Evolutionary conservation across 2,888 invertebrate genomes (phyloP).

Genomic region (Willowsia nigromaculata): DNA sequence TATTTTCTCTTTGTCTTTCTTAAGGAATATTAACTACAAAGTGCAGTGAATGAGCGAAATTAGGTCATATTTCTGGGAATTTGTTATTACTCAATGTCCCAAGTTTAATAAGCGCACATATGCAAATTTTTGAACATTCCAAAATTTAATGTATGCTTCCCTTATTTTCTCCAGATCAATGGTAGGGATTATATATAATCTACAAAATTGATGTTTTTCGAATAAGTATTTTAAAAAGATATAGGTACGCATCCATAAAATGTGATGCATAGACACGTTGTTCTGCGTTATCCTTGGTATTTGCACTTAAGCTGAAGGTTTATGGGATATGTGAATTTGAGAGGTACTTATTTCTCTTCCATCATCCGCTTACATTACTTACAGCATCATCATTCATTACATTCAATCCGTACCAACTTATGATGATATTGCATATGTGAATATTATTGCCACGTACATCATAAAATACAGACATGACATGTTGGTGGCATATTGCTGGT

Average conservation of each 20-base stretch:
- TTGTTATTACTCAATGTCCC: too few relatives aligned
- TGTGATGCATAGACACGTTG: neutral
- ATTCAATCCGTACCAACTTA: neutral
- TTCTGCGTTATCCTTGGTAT: neutral
- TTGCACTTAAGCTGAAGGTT: slow-evolving; percentile 6
- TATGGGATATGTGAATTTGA: slow-evolving; percentile 8
- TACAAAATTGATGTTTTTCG: too few relatives aligned
- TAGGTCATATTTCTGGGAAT: slow-evolving; percentile 10
- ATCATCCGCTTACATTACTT: slow-evolving; percentile 18
- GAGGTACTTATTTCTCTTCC: neutral
- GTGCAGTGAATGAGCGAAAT: neutral
- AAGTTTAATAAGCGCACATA: too few relatives aligned
- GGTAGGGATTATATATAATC: too few relatives aligned
- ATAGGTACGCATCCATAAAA: too few relatives aligned
- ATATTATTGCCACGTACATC: neutral
- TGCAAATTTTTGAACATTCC: too few relatives aligned
- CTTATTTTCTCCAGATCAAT: neutral
- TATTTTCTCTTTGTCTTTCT: too few relatives aligned
- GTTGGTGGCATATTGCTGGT: slow-evolving; percentile 21
- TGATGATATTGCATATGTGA: neutral
- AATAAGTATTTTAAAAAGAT: too few relatives aligned
- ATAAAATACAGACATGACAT: slow-evolving; percentile 15
- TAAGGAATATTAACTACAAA: too few relatives aligned
- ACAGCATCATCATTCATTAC: neutral
- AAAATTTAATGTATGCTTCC: too few relatives aligned